Evolutionary conservation across 2,113 vertebrate genomes (phyloP).

Genomic region (Euleptes europaea): DNA sequence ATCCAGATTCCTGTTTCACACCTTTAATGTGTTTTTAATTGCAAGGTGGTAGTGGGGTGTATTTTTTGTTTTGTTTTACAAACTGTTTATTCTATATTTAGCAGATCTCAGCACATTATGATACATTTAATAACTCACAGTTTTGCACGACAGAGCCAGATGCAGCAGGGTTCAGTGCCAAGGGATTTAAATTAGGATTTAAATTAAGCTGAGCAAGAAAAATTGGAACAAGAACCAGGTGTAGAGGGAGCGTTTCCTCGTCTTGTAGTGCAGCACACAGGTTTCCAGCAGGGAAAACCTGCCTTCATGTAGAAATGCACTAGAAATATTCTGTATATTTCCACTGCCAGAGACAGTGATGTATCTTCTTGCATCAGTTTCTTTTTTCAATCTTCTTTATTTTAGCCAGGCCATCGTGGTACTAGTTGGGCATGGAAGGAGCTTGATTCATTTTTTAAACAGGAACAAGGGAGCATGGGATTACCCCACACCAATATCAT

Average conservation of each 20-base stretch:
- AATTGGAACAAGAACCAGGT: slow-evolving; percentile 23
- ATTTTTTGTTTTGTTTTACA: slow-evolving; percentile 14
- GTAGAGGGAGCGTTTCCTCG: background rate
- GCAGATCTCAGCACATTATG: slow-evolving; percentile 25
- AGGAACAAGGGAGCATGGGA: background rate
- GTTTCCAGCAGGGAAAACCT: background rate
- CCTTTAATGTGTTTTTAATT: slow-evolving; percentile 34
- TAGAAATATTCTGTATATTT: slow-evolving; percentile 1
- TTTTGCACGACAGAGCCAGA: slow-evolving; percentile 20
- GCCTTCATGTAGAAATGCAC: background rate
- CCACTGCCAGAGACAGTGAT: background rate
- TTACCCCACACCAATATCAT: background rate
- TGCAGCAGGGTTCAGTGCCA: slow-evolving; percentile 9
- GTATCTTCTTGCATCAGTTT: background rate
- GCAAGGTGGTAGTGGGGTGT: background rate
- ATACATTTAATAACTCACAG: slow-evolving; percentile 20
- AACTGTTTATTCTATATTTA: slow-evolving; percentile 32
- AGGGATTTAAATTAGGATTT: slow-evolving; percentile 31
- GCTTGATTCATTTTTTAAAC: background rate
- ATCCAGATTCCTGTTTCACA: slow-evolving; percentile 30
- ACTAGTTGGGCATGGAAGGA: too few species aligned
- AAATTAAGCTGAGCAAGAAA: slow-evolving; percentile 18
- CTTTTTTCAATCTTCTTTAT: slow-evolving; percentile 1
- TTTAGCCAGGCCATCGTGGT: background rate
- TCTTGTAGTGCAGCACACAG: background rate